A percentile compares a stretch with the other conserved stretches of the same genome.
Evolutionary conservation across 35 echinoderm and acorn worm species (phyloP).

Genomic region (Anneissia japonica): DNA sequence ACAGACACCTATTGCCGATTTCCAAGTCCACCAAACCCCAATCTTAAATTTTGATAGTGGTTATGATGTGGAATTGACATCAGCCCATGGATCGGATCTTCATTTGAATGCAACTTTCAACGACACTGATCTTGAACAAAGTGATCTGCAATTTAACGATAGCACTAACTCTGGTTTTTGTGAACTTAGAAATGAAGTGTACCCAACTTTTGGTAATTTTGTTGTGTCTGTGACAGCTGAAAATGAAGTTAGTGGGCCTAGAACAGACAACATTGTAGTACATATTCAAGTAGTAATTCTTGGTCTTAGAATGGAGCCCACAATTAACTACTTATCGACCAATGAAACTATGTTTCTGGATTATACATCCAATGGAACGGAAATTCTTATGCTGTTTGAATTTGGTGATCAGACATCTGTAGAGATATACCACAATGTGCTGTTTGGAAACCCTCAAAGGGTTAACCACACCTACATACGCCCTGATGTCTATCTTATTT

Average conservation of each 20-base stretch:
- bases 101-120: background rate
- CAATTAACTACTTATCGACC: background rate
- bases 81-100: background rate
- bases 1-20: background rate
- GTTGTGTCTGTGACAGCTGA: background rate
- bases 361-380: background rate
- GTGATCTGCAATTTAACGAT: background rate
- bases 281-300: background rate
- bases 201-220: background rate
- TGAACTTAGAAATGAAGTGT: background rate
- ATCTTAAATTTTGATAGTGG: background rate
- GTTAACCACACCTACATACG: background rate
- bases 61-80: background rate
- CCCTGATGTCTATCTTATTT: background rate
- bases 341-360: background rate
- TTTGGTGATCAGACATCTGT: background rate
- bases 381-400: background rate
- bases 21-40: background rate
- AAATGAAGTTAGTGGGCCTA: background rate
- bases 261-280: background rate
- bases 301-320: background rate
- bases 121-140: background rate
- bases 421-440: background rate
- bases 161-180: background rate
- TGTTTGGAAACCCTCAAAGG: background rate